A percentile compares a stretch with the other conserved stretches of the same genome.
Evolutionary conservation across 1,140 invertebrate genomes (phyloP).

Genomic region (Drosophila ironensis): DNA sequence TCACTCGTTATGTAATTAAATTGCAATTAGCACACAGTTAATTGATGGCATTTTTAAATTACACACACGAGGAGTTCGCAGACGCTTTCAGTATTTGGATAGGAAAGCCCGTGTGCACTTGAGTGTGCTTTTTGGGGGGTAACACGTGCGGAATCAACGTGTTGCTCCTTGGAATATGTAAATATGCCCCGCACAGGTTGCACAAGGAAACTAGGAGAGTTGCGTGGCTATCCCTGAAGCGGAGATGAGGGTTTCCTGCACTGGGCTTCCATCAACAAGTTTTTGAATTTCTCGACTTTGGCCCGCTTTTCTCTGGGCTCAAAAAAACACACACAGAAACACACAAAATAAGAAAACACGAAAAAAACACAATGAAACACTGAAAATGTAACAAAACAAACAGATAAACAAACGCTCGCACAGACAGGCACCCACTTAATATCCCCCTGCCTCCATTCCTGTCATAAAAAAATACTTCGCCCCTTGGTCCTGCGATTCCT

Average conservation of each 20-base stretch:
- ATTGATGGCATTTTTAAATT: slow-evolving; percentile 67
- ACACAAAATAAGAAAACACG: no score
- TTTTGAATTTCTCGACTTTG: slow-evolving; percentile 71
- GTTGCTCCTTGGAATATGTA: slow-evolving; percentile 58
- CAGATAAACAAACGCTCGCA: slow-evolving; percentile 59
- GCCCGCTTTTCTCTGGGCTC: background rate
- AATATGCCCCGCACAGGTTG: slow-evolving; percentile 11
- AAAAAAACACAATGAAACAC: slow-evolving; percentile 19
- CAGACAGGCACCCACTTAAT: slow-evolving; percentile 46
- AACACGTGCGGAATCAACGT: slow-evolving; percentile 77
- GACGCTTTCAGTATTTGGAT: background rate
- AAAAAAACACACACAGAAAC: background rate
- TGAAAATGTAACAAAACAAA: slow-evolving; percentile 69
- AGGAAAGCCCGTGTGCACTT: slow-evolving; percentile 10
- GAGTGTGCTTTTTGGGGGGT: slow-evolving; percentile 25
- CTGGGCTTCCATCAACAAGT: slow-evolving; percentile 69
- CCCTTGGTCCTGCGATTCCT: background rate
- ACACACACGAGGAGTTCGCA: slow-evolving; percentile 10
- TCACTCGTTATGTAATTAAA: slow-evolving; percentile 56
- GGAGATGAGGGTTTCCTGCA: slow-evolving; percentile 35
- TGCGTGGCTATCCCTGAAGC: slow-evolving; percentile 14
- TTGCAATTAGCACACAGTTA: slow-evolving; percentile 69
- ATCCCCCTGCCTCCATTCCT: background rate
- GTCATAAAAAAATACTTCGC: slow-evolving; percentile 5
- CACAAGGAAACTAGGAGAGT: slow-evolving; percentile 20